Evolutionary conservation across 2,113 vertebrate genomes (phyloP).

Genomic region (Melozone crissalis): DNA sequence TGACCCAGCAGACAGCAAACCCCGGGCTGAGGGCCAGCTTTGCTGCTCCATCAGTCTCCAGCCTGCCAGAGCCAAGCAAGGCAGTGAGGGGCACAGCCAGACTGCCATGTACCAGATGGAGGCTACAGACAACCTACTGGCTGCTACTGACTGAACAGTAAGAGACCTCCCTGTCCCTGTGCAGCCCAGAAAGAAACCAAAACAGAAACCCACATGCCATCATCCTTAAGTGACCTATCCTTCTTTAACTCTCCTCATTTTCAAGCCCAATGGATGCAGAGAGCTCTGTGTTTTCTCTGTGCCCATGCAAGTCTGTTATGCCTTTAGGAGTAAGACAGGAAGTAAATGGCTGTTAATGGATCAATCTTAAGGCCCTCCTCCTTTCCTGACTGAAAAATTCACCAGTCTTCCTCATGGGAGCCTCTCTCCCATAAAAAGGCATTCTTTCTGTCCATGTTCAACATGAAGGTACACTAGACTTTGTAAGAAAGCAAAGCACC

Average conservation of each 20-base stretch:
- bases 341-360: neutral
- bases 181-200: neutral
- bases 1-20: neutral
- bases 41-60: neutral
- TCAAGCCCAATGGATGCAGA: neutral
- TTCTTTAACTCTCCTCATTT: neutral
- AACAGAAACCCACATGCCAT: neutral
- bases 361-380: neutral
- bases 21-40: neutral
- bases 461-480: neutral
- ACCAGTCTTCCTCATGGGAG: neutral
- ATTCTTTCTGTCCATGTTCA: neutral
- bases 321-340: neutral
- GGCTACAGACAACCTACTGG: neutral
- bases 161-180: neutral
- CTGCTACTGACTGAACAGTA: neutral
- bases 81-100: neutral
- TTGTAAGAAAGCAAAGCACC: neutral
- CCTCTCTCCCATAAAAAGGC: neutral
- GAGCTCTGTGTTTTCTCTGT: neutral
- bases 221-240: neutral
- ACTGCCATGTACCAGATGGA: neutral
- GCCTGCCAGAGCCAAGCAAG: rapidly evolving
- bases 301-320: neutral
- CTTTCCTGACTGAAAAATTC: neutral